Conservation (phyloP, 2,888 invertebrate species). For the Odontocolon sp. region DNA sequence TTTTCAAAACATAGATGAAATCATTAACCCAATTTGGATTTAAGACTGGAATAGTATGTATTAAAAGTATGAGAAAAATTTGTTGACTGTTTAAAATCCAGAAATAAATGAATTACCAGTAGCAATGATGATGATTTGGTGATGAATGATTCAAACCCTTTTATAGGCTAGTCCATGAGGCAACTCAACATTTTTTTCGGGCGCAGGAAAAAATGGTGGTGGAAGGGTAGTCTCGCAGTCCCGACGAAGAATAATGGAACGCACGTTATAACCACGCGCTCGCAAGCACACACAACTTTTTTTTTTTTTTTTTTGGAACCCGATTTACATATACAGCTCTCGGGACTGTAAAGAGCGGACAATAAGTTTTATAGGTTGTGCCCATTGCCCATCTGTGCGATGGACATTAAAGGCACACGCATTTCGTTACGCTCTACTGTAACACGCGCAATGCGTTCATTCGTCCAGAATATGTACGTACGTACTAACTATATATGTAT, state of each 20-base stretch:
- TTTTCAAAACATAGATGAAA: too few species aligned
- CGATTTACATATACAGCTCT: conserved; percentile 72
- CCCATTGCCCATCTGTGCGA: conserved; percentile 70
- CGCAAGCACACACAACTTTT: conserved; percentile 33
- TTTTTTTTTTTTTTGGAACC: conserved; percentile 58
- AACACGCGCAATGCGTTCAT: conserved; percentile 33
- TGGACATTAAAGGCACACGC: conserved; percentile 60
- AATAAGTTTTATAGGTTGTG: conserved; percentile 74
- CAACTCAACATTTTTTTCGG: conserved; percentile 45
- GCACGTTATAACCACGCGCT: conserved; percentile 32
- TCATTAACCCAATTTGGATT: too few species aligned
- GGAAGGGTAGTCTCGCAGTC: conserved; percentile 22
- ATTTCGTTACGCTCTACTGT: conserved; percentile 52
- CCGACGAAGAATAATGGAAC: conserved; percentile 56
- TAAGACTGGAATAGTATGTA: too few species aligned
- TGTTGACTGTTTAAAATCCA: too few species aligned
- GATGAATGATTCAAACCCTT: conserved; percentile 56
- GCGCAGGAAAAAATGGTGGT: conserved; percentile 38
- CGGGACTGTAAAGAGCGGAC: conserved; percentile 72
- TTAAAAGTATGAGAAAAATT: too few species aligned
- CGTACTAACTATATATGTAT: not conserved
- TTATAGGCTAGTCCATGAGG: conserved; percentile 30
- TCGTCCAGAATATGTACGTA: conserved; percentile 14
- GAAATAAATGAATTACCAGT: too few species aligned
- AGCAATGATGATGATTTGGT: conserved; percentile 49